Evolutionary conservation across 2,888 invertebrate species (phyloP).

Genomic region (Mystacides longicornis): DNA sequence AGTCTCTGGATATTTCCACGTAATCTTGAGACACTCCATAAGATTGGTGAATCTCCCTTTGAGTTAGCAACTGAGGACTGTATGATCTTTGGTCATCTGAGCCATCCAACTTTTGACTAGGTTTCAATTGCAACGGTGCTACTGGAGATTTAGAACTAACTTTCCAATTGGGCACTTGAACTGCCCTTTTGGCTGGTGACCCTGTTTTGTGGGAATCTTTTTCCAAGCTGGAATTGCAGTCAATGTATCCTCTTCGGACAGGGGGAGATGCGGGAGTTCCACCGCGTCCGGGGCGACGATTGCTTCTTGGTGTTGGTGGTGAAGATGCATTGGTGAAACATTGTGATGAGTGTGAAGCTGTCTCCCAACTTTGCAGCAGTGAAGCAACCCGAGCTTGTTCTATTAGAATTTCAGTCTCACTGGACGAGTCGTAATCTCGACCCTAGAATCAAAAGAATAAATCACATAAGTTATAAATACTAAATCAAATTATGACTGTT

Average conservation of each 20-base stretch:
- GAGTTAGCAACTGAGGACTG: constrained; percentile 30
- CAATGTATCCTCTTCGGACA: constrained; percentile 30
- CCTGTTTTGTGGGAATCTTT: constrained; percentile 33
- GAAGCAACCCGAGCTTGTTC: constrained; percentile 61
- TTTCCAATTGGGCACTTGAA: constrained; percentile 43
- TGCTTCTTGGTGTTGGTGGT: constrained; percentile 32
- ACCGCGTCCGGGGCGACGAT: constrained; percentile 32
- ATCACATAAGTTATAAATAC: no score
- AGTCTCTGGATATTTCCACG: constrained; percentile 34
- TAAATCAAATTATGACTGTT: no score
- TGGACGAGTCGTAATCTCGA: constrained; percentile 71
- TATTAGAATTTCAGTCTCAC: constrained; percentile 64
- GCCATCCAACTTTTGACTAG: constrained; percentile 25
- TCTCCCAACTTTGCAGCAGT: constrained; percentile 69
- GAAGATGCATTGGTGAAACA: constrained; percentile 40
- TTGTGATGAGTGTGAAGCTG: constrained; percentile 53
- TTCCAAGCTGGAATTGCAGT: constrained; percentile 27
- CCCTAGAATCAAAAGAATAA: constrained; percentile 48
- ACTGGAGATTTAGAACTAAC: constrained; percentile 38
- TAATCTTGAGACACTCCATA: constrained; percentile 25
- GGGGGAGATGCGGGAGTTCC: constrained; percentile 42
- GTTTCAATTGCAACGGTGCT: constrained; percentile 32
- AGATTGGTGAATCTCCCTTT: constrained; percentile 33
- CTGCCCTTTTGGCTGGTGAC: constrained; percentile 44
- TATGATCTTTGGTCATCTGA: constrained; percentile 39